Percentiles rank a stretch among this genome's conserved stretches.
These are phyloP conservation scores for Merodon equestris DNA, from an alignment of 2,888 invertebrate genomes.

Conservation along the genomic window DNA sequence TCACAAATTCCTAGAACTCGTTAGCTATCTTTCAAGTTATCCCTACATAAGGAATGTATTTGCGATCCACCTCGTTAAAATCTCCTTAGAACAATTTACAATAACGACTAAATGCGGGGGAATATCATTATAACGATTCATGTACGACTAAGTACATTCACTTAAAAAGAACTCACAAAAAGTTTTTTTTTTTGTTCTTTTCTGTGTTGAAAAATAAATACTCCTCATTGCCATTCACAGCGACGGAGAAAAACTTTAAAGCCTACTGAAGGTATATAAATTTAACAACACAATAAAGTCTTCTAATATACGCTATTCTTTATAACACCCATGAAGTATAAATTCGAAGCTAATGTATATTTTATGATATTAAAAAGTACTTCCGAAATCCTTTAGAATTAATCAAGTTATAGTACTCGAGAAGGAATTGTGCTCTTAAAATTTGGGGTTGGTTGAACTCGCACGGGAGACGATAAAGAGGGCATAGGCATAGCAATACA, in stretches of 20 bases:
- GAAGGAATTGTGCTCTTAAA: constrained; percentile 51
- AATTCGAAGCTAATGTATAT: constrained; percentile 54
- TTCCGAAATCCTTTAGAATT: constrained; percentile 55
- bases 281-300: constrained; percentile 42
- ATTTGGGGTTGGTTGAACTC: constrained; percentile 32
- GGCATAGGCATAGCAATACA: neutral
- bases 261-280: constrained; percentile 16
- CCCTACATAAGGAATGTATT: no score
- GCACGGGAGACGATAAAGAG: neutral
- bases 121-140: no score
- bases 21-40: no score
- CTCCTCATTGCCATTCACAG: no score
- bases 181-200: no score
- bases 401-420: constrained; percentile 58
- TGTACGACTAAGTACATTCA: no score
- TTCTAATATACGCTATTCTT: constrained; percentile 26
- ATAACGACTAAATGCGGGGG: no score
- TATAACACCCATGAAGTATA: constrained; percentile 35
- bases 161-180: no score
- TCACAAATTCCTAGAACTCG: no score
- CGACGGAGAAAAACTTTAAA: neutral
- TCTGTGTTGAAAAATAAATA: no score
- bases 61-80: no score
- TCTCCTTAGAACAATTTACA: no score
- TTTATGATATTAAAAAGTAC: constrained; percentile 55